phyloP scores from a whole-genome alignment of 2,113 vertebrate species.

The Entelurus aequoreus region DNA sequence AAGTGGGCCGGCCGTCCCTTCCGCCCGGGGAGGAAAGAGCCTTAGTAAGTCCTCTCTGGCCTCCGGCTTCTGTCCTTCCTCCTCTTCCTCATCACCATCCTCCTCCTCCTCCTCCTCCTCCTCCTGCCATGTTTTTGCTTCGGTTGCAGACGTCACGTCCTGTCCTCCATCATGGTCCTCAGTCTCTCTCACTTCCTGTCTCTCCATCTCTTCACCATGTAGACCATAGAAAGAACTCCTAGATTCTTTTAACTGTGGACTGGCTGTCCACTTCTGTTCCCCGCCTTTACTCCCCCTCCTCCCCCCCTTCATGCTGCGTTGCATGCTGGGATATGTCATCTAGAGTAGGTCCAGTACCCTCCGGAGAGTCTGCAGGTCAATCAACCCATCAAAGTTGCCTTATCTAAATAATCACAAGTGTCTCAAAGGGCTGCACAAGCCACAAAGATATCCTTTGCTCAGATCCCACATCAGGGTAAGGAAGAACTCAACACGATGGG shows the following conservation, averaged over 20 bases:
- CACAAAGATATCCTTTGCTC: too few relatives aligned
- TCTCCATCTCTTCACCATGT: neutral
- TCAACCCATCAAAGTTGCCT: too few relatives aligned
- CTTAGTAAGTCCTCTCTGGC: conserved; percentile 77
- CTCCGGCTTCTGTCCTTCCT: conserved; percentile 55
- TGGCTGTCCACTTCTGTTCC: neutral
- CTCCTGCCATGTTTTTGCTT: conserved; percentile 14
- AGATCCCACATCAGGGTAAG: too few relatives aligned
- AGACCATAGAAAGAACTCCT: conserved; percentile 37
- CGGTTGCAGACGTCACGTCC: conserved; percentile 19
- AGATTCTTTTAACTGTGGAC: conserved; percentile 38
- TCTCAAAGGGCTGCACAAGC: too few relatives aligned
- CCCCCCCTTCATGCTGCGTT: conserved; percentile 23
- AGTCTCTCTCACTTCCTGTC: conserved; percentile 19
- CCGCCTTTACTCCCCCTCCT: neutral
- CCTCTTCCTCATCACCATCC: conserved; percentile 38
- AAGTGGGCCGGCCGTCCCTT: conserved; percentile 69
- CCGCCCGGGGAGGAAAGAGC: conserved; percentile 73
- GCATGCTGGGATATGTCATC: conserved; percentile 42
- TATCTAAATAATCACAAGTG: too few relatives aligned
- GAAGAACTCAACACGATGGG: too few relatives aligned
- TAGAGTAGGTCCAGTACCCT: too few relatives aligned
- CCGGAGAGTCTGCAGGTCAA: too few relatives aligned
- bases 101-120: conserved; percentile 38
- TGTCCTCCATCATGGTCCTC: conserved; percentile 41